phyloP scores from a whole-genome alignment of 2,113 vertebrate species.

The Hippocampus zosterae region DNA sequence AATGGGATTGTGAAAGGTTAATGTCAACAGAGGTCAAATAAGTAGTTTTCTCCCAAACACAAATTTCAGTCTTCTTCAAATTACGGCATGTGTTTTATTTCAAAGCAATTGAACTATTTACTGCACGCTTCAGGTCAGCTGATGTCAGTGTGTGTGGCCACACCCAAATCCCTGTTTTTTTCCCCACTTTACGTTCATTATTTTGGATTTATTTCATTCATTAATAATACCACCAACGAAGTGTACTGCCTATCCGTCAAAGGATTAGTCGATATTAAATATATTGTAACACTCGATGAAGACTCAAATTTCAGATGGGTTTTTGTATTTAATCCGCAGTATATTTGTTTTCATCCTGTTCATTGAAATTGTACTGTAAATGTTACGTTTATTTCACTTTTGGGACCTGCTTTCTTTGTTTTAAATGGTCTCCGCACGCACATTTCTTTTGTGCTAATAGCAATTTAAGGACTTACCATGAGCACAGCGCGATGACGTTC shows the following conservation, averaged over 20 bases:
- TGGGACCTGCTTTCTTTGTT: neutral
- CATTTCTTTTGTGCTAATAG: neutral
- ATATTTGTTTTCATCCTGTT: neutral
- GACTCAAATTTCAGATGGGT: no score
- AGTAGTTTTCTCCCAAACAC: no score
- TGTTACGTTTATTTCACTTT: neutral
- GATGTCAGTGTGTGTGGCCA: no score
- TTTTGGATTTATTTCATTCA: neutral
- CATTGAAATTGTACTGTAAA: neutral
- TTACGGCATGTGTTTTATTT: no score
- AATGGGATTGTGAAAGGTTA: no score
- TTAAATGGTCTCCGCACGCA: neutral
- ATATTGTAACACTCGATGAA: no score
- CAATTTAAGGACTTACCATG: neutral
- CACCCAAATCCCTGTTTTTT: neutral
- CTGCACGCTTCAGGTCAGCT: no score
- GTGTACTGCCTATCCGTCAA: neutral
- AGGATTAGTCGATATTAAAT: neutral
- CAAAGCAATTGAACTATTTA: no score
- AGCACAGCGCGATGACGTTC: neutral
- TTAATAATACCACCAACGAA: neutral
- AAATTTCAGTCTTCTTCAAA: no score
- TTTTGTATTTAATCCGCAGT: neutral
- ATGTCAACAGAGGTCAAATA: no score
- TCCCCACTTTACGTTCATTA: neutral